Percentiles rank a stretch among this genome's conserved stretches.
These are phyloP conservation scores for Burhinus bistriatus DNA, from an alignment of 2,113 vertebrate genomes.

Conservation along the genomic window DNA sequence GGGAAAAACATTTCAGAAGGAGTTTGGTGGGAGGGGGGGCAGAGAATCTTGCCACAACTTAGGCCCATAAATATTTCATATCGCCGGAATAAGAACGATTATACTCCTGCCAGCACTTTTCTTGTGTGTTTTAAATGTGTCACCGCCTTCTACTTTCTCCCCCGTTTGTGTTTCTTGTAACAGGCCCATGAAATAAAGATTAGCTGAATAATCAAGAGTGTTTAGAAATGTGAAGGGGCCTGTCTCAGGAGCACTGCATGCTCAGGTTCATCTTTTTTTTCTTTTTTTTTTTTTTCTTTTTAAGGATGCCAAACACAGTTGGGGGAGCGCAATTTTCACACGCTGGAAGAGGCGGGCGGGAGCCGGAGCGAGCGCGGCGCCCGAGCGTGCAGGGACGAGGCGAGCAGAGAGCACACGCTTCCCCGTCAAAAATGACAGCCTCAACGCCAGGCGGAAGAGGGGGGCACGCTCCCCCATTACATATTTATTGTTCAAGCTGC, in stretches of 20 bases:
- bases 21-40: not conserved
- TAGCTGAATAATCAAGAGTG: conserved; percentile 67
- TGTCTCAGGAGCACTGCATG: conserved; percentile 13
- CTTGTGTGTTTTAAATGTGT: conserved; percentile 71
- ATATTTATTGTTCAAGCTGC: conserved; percentile 34
- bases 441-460: not conserved
- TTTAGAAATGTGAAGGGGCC: conserved; percentile 63
- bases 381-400: not conserved
- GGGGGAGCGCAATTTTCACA: not conserved
- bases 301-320: not conserved
- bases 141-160: conserved; percentile 63
- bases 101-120: conserved; percentile 65
- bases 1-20: not conserved
- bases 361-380: not conserved
- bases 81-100: conserved; percentile 38
- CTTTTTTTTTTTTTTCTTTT: not conserved
- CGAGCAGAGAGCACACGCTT: not conserved
- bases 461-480: not conserved
- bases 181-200: conserved; percentile 75
- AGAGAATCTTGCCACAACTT: conserved; percentile 46
- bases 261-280: not conserved
- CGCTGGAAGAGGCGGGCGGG: not conserved
- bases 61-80: conserved; percentile 66
- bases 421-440: not conserved
- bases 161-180: conserved; percentile 64